Conservation (phyloP, 2,113 vertebrate species). For the Eira barbara region DNA sequence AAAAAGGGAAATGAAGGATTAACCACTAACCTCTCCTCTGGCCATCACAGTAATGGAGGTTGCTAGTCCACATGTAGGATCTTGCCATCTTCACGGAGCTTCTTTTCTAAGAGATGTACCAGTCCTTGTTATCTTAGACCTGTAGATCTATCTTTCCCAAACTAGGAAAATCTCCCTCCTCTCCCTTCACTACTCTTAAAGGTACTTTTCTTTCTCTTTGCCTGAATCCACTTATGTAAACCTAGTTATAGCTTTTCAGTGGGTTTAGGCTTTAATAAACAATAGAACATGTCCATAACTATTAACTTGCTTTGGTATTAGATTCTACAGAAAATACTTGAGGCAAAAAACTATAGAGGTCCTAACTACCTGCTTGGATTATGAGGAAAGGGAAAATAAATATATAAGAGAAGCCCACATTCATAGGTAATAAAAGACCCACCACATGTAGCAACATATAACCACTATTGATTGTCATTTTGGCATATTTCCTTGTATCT, state of each 20-base stretch:
- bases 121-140: not conserved
- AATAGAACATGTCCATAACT: not conserved
- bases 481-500: not conserved
- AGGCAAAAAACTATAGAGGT: not conserved
- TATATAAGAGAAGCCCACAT: not conserved
- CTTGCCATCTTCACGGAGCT: not conserved
- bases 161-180: not conserved
- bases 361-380: not conserved
- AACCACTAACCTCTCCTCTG: not conserved
- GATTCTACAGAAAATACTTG: not conserved
- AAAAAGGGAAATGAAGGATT: not conserved
- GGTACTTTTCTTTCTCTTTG: not conserved
- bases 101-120: not conserved
- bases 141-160: not conserved
- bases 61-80: not conserved
- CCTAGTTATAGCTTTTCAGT: not conserved
- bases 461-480: not conserved
- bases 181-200: not conserved
- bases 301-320: not conserved
- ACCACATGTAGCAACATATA: not conserved
- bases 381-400: not conserved
- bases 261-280: not conserved
- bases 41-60: not conserved
- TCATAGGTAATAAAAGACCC: not conserved
- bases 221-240: not conserved